Evolutionary conservation across 2,888 invertebrate genomes (phyloP), one percentile per base, ranked within the genome.

Genomic region (Sarcophaga subvicina): DNA sequence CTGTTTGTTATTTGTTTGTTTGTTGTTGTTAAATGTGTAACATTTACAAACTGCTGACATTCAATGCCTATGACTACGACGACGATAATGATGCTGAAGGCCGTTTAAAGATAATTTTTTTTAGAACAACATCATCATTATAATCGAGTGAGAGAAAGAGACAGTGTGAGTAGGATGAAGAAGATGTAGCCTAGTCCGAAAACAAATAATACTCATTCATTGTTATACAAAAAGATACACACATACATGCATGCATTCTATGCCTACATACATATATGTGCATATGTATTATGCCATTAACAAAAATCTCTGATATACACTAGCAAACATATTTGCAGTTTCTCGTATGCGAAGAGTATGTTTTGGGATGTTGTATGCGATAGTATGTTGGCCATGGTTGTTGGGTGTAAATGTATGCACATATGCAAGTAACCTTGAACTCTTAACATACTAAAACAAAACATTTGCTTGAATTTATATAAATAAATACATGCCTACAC

Each of bases 351-450:
- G 8, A 37, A 37, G 37, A 37, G 54, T 54, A 14, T 54, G 12
- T 54, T 54, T 54, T 54, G 12, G 14, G 14, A 11, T 27, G 8
- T 27, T 17, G 45, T 60, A 47, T 20, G 11, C 59, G 17, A 6
- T 17, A 71, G 14, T 70, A 37, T 45, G 37, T 25, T 63, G 49
- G 25, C 3, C 37, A 11, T 20, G 8, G 10, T n/a, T 62, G 20
- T 20, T 62, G 62, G n/a, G 14, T 6, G 12, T 54, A 54, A 14
- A 54, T 71, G 66, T 20, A 37, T 66, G 66, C 69, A 71, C 77
- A 47, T 81, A 63, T 76, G 37, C 69, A 76, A n/a, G 67, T 80
- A 83, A 83, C 86, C 86, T 87, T 87, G 86, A 87, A 87, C 86
- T 87, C 81, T 83, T 87, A 87, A 83, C 83, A 87, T 81, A 83